These are phyloP conservation scores for Leucania comma DNA, from an alignment of 2,888 invertebrate species.

Conservation along the genomic window DNA sequence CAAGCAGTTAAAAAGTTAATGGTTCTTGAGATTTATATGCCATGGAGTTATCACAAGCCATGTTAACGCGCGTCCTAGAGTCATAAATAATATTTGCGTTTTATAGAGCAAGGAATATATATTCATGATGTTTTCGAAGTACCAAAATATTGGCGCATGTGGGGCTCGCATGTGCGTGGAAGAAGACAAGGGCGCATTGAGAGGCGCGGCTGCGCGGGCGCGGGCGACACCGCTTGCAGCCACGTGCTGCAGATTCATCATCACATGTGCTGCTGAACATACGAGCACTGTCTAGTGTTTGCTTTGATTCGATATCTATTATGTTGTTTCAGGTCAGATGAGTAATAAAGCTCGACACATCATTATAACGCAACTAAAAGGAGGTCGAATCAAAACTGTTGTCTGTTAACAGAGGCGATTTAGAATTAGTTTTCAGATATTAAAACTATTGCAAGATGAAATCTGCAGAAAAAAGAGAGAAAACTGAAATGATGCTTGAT, in stretches of 20 bases:
- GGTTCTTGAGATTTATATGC: constrained; percentile 40
- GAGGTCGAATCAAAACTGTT: background rate
- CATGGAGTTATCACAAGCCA: constrained; percentile 23
- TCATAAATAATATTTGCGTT: constrained; percentile 52
- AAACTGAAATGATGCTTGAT: background rate
- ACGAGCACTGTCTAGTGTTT: constrained; percentile 61
- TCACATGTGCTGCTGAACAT: constrained; percentile 71
- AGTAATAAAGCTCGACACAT: constrained; percentile 28
- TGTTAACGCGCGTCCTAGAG: constrained; percentile 1
- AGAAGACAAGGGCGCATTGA: constrained; percentile 84
- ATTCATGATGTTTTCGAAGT: constrained; percentile 28
- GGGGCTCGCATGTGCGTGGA: constrained; percentile 80
- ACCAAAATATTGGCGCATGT: constrained; percentile 76
- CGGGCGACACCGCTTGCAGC: constrained; percentile 71
- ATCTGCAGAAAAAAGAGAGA: background rate
- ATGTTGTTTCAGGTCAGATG: constrained; percentile 43
- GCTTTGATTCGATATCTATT: constrained; percentile 62
- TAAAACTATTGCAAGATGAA: background rate
- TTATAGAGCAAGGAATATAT: constrained; percentile 35
- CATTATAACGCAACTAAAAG: background rate
- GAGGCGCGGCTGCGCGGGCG: constrained; percentile 60
- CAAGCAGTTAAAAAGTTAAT: constrained; percentile 54
- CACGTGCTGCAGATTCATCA: constrained; percentile 85
- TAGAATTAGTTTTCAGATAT: background rate
- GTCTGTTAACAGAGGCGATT: background rate